Base-by-base conservation (phyloP, 2,888 invertebrate species). In the Junonia oenone region DNA sequence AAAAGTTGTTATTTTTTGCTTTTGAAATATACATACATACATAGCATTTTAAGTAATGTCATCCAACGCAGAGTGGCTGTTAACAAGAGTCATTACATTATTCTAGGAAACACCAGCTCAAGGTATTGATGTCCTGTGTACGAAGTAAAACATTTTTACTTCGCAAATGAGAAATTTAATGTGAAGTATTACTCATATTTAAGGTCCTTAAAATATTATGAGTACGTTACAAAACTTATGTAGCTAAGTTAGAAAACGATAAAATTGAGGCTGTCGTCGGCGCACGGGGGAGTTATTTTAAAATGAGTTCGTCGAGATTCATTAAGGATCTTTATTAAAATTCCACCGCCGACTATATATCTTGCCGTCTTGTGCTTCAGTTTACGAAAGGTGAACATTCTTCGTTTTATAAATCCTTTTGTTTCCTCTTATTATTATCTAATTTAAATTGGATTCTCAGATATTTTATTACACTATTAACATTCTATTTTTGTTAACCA, bases 261-360 rank as follows among this genome's bases (percentile, higher is more conserved):
- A 46, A 59, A 48, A 54, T 45, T 45, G 50, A 45, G 56, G 56
- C 57, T 59, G 63, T 64, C 62, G 56, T 57, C 55, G 59, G n/a
- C 15, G 15, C 17, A 45, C 61, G 61, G 57, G 58, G 63, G 63
- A 64, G 65, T 59, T 67, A 67, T 59, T 62, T 63, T 64, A 62
- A 66, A 66, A 63, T 66, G 67, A 59, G 43, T 52, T 55, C 59
- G 43, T 50, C n/a, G 57, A 50, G 56, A 57, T 62, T 62, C 55
- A 59, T 62, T 62, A 51, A 40, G 52, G 47, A 48, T 59, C 55
- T 57, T 57, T 56, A 58, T 58, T 60, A 57, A 55, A 59, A 60
- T 60, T 60, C 57, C 57, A 35, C 33, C 29, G 50, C 46, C 46
- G 22, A 40, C 35, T 26, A 17, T 19, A 33, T 31, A 43, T 46